Evolutionary conservation across 2,888 invertebrate genomes (phyloP).

Genomic region (Trachelus tabidus): DNA sequence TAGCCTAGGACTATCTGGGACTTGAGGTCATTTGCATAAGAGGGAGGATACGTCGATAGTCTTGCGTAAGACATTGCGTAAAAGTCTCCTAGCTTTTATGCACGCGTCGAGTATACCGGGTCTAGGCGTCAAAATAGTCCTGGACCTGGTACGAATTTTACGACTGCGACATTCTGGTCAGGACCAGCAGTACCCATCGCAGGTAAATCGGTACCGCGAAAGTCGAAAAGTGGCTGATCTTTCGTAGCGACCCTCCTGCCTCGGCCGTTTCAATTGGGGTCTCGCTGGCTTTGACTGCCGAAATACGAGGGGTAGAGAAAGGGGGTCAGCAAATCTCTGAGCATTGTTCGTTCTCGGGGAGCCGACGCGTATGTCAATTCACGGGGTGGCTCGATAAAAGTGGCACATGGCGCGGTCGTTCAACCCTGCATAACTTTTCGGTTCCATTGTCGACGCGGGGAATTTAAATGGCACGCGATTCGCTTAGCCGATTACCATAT

Average conservation of each 20-base stretch:
- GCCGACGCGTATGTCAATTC: slow-evolving; percentile 23
- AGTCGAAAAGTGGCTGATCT: background rate
- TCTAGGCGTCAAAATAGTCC: background rate
- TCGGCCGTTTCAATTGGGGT: background rate
- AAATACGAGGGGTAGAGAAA: slow-evolving; percentile 7
- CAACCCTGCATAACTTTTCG: slow-evolving; percentile 43
- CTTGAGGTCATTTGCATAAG: background rate
- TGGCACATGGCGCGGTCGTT: slow-evolving; percentile 44
- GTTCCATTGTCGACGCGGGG: slow-evolving; percentile 31
- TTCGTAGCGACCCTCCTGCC: background rate
- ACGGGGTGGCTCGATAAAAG: slow-evolving; percentile 31
- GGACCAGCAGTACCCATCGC: background rate
- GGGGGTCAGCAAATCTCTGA: slow-evolving; percentile 20
- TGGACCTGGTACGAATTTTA: background rate
- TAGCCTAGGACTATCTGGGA: background rate
- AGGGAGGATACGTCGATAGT: background rate
- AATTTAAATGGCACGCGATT: slow-evolving; percentile 44
- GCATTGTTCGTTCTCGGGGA: slow-evolving; percentile 15
- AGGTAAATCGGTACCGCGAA: background rate
- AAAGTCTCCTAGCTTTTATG: background rate
- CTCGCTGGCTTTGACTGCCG: slow-evolving; percentile 1
- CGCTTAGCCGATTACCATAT: background rate
- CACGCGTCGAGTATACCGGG: background rate
- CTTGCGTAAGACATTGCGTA: background rate
- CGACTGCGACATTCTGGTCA: background rate